phyloP scores from a whole-genome alignment of 2,113 vertebrate species.

The Oncorhynchus kisutch region DNA sequence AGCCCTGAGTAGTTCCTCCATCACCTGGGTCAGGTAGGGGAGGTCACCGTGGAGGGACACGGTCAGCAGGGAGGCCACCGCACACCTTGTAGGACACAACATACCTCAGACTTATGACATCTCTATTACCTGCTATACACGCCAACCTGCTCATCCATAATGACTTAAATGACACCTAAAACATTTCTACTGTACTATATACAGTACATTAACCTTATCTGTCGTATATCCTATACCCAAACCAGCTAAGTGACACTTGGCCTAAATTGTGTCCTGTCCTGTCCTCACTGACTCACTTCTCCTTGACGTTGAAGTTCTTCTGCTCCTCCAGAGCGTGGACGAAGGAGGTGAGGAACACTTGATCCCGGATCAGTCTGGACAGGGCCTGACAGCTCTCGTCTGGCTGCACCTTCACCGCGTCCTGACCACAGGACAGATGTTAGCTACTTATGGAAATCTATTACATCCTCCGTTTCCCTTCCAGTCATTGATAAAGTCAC shows the following conservation, averaged over 20 bases:
- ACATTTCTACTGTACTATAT: not conserved
- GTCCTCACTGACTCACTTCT: constrained; percentile 52
- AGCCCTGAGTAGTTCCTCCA: constrained; percentile 84
- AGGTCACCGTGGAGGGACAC: constrained; percentile 89
- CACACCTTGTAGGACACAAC: constrained; percentile 75
- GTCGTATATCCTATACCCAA: no score
- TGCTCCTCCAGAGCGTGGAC: constrained; percentile 67
- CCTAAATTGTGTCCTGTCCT: not conserved
- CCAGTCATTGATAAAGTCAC: not conserved
- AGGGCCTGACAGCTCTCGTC: constrained; percentile 51
- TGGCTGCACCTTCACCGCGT: constrained; percentile 36
- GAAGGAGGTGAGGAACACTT: constrained; percentile 62
- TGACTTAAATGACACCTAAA: not conserved
- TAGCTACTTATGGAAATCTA: not conserved
- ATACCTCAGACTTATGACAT: no score
- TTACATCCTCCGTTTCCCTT: not conserved
- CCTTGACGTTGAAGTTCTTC: constrained; percentile 62
- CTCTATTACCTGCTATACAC: no score
- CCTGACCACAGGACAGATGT: constrained; percentile 43
- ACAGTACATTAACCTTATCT: no score
- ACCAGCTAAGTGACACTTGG: not conserved
- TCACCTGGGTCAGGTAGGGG: constrained; percentile 86
- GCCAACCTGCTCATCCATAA: not conserved
- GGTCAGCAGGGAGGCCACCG: constrained; percentile 88
- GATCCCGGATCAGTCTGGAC: constrained; percentile 58